Evolutionary conservation across 1,140 invertebrate species (phyloP), one percentile per base, ranked within the genome.

Genomic region (Scylla paramamosain): DNA sequence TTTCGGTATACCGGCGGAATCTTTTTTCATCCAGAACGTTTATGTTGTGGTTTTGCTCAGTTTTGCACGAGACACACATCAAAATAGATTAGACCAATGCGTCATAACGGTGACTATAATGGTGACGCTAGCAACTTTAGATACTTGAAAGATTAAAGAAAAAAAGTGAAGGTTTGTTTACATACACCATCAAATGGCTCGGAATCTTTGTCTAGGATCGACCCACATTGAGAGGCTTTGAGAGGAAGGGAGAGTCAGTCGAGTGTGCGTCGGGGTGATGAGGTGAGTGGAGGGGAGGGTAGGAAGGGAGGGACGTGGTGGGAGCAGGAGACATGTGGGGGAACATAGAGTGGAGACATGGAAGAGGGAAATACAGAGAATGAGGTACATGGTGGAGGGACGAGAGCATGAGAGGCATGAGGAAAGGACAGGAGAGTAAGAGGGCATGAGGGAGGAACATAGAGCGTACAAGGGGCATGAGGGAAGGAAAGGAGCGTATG

Each of bases 191-290:
- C 67, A 77, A 77, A 77, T 77, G 67, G 67, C 67, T 77, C 67
- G 67, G 25, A n/a, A 77, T n/a, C 67, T 77, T 77, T 77, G 67
- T 77, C 67, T n/a, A 77, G 67, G 67, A 77, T 77, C 67, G 67
- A 77, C 67, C 67, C 20, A n/a, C 20, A n/a, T 77, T 77, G 67
- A 77, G 67, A 77, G 67, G 67, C 67, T 77, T n/a, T 77, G 67
- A 77, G 67, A 77, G 67, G 67, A 20, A 77, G 25, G 67, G 25
- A 77, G 25, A 77, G 67, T 7, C 67, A n/a, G 67, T 77, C 25
- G 67, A 77, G 67, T 77, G n/a, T 20, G 12, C 67, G n/a, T 59
- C 52, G 10, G 52, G 12, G 16, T 12, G 52, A 59, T 59, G 52
- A 59, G 52, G 52, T 59, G 52, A 59, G 16, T 14, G 52, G 52